Evolutionary conservation across 2,797 vertebrate species (phyloP), one percentile per base, ranked within the genome.

Genomic region (Brachyrhaphis roseni): DNA sequence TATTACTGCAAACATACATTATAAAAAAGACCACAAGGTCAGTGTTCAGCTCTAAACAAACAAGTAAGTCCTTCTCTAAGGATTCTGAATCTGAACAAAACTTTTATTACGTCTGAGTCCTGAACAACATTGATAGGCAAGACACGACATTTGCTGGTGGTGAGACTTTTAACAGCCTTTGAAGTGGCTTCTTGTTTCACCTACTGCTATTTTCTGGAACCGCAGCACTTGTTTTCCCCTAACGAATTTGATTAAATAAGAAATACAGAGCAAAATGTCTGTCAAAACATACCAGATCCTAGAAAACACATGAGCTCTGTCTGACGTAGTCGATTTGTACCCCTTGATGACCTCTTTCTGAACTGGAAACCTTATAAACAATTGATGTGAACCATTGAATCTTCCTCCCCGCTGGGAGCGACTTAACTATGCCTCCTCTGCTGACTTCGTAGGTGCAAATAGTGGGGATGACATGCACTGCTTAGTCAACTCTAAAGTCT

Each of bases 401-500:
- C 72, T 77, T 57, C 80, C 68, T 86, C 79, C 28, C 84, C 72
- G 41, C 41, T 34, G 20, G 72, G 62, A 84, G 36, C 71, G 45
- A 82, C 68, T 87, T 34, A 39, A 72, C 83, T 41, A 18, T 36
- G 74, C 12, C 77, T 68, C 78, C 84, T 89, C 70, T 90, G 87
- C 90, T 90, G 89, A 93, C 88, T 85, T 78, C 79, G 66, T 84
- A 70, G 20, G 59, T 79, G 79, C 81, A 82, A 87, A 89, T 39
- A 55, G 78, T 49, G 26, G 45, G 68, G 71, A 81, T 75, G 86
- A 82, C 84, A 62, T 74, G 11, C 78, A 8, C 64, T 86, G 90
- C 90, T 92, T 77, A 68, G 87, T 91, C 87, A 85, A 86, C 90
- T 87, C 72, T 10, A 26, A 34, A 71, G 75, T 72, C 72, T 66